Evolutionary conservation across 2,888 invertebrate genomes (phyloP), one percentile per base, ranked within the genome.

Genomic region (Rosalia funebris): DNA sequence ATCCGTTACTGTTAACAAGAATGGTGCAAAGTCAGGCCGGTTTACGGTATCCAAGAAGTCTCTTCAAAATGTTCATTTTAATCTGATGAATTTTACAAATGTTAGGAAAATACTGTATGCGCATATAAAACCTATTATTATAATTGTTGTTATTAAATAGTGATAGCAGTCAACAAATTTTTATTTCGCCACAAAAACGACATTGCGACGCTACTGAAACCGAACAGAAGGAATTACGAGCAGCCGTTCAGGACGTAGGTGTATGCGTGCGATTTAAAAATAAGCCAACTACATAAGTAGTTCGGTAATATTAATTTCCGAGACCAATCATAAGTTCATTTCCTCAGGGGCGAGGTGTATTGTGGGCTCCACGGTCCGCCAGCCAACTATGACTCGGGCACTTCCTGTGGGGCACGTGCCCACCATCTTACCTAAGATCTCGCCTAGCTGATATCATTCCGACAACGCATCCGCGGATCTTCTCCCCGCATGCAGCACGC

Each of bases 271-370:
- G 46, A 65, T 55, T 45, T 62, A 56, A 62, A 57, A 62, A 54
- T 56, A 42, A 60, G 47, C 39, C 55, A 15, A 32, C 25, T 57
- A 54, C 56, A 63, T 69, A 73, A 69, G 65, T 66, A 67, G 68
- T 71, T 70, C 66, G 66, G 69, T 65, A 71, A 71, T 76, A 75
- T 76, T 78, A 77, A 76, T 77, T 77, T 77, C 75, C 75, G 75
- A 77, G 75, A 71, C 72, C 77, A 79, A 76, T 77, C 79, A 79
- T 77, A 77, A 79, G 79, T 77, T 77, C 76, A 78, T 79, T 78
- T 77, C 76, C 77, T 78, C 70, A 66, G 74, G 75, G 76, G 73
- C 76, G 75, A 75, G 75, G 73, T 75, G 74, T 73, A 65, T 74
- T 75, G 74, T 75, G 70, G 70, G 69, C 69, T 75, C 72, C 77